Evolutionary conservation across 2,888 invertebrate species (phyloP).

Genomic region (Meandrusa payeni): DNA sequence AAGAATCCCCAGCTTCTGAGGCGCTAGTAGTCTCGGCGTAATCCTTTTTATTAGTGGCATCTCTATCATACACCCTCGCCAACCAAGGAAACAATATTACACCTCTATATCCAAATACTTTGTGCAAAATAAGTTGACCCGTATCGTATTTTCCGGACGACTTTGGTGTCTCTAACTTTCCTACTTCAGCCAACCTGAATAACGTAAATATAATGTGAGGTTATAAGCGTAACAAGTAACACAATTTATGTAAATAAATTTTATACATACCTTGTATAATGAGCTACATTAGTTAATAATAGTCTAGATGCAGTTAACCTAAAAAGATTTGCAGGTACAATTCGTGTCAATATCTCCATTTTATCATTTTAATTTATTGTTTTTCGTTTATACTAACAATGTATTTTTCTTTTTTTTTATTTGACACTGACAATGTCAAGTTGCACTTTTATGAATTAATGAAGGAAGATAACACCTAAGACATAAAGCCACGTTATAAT

Average conservation of each 20-base stretch:
- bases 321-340: slow-evolving; percentile 59
- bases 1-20: slow-evolving; percentile 55
- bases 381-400: slow-evolving; percentile 45
- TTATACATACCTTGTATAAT: slow-evolving; percentile 63
- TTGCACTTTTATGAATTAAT: no score
- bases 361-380: slow-evolving; percentile 65
- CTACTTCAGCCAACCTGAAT: slow-evolving; percentile 94
- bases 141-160: slow-evolving; percentile 95
- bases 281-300: slow-evolving; percentile 64
- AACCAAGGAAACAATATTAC: slow-evolving; percentile 98
- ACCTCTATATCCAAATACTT: slow-evolving; percentile 98
- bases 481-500: no score
- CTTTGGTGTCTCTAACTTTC: slow-evolving; percentile 93
- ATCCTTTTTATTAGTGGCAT: slow-evolving; percentile 87
- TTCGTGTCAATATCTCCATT: slow-evolving; percentile 77
- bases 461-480: no score
- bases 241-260: slow-evolving; percentile 23
- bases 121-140: slow-evolving; percentile 96
- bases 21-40: slow-evolving; percentile 51
- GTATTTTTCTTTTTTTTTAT: slow-evolving; percentile 47
- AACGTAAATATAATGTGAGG: slow-evolving; percentile 38
- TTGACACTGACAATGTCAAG: slow-evolving; percentile 42
- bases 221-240: slow-evolving; percentile 55
- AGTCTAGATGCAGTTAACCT: slow-evolving; percentile 61
- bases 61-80: slow-evolving; percentile 96